Base-by-base conservation (phyloP, 2,888 invertebrate genomes). In the Stomorhina lunata region DNA sequence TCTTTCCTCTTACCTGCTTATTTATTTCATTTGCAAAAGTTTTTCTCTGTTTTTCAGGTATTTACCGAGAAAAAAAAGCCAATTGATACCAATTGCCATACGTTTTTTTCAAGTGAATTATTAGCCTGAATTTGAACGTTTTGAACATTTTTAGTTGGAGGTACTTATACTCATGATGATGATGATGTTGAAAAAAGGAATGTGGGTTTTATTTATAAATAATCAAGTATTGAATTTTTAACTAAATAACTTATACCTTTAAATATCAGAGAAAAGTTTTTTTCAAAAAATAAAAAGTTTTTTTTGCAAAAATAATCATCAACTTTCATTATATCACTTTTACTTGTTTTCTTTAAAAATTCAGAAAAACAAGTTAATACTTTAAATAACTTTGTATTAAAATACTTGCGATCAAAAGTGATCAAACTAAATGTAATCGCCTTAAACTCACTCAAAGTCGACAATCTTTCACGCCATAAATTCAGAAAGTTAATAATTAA, bases 71-170 rank as follows among this genome's bases (percentile, higher is more conserved):
- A 37, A 55, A 66, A 73, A 57, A 76, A 57, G 45, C 27, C 77
- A 81, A 81, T 78, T 81, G 78, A 63, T 81, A 77, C 68, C 73
- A 68, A 73, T 77, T 76, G 80, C 75, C 69, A 45, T 77, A 61
- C 32, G 65, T 25, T 48, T n/a, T n/a, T 59, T 77, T 77, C 55
- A 78, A 78, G 71, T 81, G 81, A 77, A 66, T 81, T 76, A 50
- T 77, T 80, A 66, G 68, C 68, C 68, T 77, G 66, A 73, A 43
- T 80, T 71, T 34, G n/a, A n/a, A n/a, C n/a, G n/a, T n/a, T n/a
- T n/a, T n/a, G n/a, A n/a, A n/a, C n/a, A n/a, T n/a, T n/a, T n/a
- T n/a, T n/a, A n/a, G n/a, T n/a, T n/a, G n/a, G n/a, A n/a, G n/a
- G n/a, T n/a, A n/a, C n/a, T n/a, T n/a, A n/a, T n/a, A n/a, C n/a